Evolutionary conservation across 2,797 vertebrate species (phyloP), one percentile per base, ranked within the genome.

Genomic region (Pipistrellus pygmaeus): DNA sequence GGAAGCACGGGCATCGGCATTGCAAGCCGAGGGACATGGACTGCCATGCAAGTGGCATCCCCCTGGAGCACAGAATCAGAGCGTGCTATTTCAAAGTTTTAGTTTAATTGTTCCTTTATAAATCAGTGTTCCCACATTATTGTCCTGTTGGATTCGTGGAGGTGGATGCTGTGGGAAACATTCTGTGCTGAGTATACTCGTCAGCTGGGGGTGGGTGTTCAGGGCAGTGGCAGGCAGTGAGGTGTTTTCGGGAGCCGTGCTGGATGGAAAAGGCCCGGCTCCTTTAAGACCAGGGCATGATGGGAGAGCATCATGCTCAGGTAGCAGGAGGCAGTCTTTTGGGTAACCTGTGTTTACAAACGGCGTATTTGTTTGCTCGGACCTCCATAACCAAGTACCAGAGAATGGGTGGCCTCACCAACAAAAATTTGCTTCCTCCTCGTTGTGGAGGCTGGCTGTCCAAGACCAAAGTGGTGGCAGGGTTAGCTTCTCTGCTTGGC

Each of bases 41-140:
- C n/a, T 41, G 6, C n/a, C 30, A 4, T 69, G 86, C 68, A 85
- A 15, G 64, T 48, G 71, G 80, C 48, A 38, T 81, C 81, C 88
- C 91, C 80, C 38, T 93, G 51, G 96, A 95, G 86, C 78, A 90
- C 14, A 66, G 84, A 83, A 41, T 68, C 44, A 11, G 30, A 72
- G 12, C 27, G 7, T 23, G 3, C 32, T 12, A 21, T 84, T 92
- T 57, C 60, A 48, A 8, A 44, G 8, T 12, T 12, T 69, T 32
- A 32, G 25, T 55, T 68, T 14, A 21, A 76, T 60, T 7, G 0
- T 53, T 88, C 32, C 53, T 21, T 44, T 17, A 14, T 44, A 64
- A 46, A 38, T 90, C 85, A 25, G 27, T 80, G 41, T 46, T 55
- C 8, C 55, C 23, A 20, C 60, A 4, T 64, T n/a, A 25, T 48